A percentile compares a stretch with the other conserved stretches of the same genome.
These are phyloP conservation scores for Aporophyla lueneburgensis DNA, from an alignment of 2,888 invertebrate genomes.

Conservation along the genomic window DNA sequence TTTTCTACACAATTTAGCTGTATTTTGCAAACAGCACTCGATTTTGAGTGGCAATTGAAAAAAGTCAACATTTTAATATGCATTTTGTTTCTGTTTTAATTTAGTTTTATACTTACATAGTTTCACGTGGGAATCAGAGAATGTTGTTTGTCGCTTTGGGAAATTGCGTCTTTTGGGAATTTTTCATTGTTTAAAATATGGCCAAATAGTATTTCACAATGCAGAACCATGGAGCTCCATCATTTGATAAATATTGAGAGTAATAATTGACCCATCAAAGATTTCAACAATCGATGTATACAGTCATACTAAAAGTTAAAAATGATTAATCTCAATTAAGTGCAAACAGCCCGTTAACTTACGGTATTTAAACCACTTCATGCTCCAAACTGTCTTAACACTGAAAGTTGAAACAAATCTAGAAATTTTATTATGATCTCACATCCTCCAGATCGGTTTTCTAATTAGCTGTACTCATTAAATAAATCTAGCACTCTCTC, in stretches of 20 bases:
- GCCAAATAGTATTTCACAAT: not conserved
- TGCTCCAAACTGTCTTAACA: not conserved
- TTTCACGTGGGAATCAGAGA: slow-evolving; percentile 77
- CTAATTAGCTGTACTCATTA: slow-evolving; percentile 10
- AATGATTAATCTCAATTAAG: too few species aligned
- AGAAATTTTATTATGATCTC: not conserved
- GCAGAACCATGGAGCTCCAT: too few species aligned
- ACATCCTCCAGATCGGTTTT: slow-evolving; percentile 10
- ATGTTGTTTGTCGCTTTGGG: not conserved
- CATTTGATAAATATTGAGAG: too few species aligned
- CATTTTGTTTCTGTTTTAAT: slow-evolving; percentile 77
- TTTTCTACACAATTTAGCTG: slow-evolving; percentile 82
- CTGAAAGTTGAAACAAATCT: slow-evolving; percentile 1
- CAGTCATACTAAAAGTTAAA: too few species aligned
- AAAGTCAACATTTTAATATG: slow-evolving; percentile 77
- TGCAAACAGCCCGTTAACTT: too few species aligned
- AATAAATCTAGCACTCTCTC: slow-evolving; percentile 11
- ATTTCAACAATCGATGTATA: too few species aligned
- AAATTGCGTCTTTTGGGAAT: too few species aligned
- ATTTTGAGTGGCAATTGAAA: slow-evolving; percentile 75
- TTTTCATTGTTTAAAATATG: not conserved
- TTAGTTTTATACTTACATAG: slow-evolving; percentile 64
- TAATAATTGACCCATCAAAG: too few species aligned
- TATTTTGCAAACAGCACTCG: slow-evolving; percentile 88
- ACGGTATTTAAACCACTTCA: not conserved